These are phyloP conservation scores for Chironomus riparius DNA, from an alignment of 2,888 invertebrate genomes.

Conservation along the genomic window DNA sequence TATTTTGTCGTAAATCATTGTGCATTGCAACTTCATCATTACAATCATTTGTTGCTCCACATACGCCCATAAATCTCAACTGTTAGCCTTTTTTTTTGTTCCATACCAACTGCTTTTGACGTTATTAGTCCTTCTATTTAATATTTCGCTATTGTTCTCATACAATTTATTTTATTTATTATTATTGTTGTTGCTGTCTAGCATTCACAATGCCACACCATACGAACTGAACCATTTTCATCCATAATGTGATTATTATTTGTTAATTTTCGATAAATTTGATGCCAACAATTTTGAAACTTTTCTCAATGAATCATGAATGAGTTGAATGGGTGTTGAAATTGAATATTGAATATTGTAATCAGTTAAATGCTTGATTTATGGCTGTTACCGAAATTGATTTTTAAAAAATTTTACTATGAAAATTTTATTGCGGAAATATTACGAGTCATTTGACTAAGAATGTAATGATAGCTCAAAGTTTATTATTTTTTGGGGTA, in stretches of 20 bases:
- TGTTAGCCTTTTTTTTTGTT: neutral
- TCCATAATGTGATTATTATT: neutral
- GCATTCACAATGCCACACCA: neutral
- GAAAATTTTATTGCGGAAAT: too few species aligned
- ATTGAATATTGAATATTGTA: neutral
- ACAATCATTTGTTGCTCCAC: slow-evolving; percentile 24
- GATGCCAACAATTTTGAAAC: neutral
- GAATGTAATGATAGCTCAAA: too few species aligned
- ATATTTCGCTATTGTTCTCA: neutral
- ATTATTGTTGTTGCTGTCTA: neutral
- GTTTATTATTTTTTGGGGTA: too few species aligned
- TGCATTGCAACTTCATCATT: slow-evolving; percentile 15
- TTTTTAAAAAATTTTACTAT: too few species aligned
- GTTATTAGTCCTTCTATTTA: neutral
- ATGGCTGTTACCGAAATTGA: too few species aligned
- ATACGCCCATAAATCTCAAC: slow-evolving; percentile 8
- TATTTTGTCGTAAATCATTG: slow-evolving; percentile 8
- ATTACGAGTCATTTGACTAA: too few species aligned
- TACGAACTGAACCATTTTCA: neutral
- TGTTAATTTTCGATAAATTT: neutral
- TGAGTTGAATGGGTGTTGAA: neutral
- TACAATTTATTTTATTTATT: neutral
- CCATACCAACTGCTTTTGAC: neutral
- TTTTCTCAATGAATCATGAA: neutral
- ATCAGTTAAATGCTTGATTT: neutral